A percentile compares a stretch with the other conserved stretches of the same genome.
These are phyloP conservation scores for Anthoptus insignis DNA, from an alignment of 2,888 invertebrate genomes.

Conservation along the genomic window DNA sequence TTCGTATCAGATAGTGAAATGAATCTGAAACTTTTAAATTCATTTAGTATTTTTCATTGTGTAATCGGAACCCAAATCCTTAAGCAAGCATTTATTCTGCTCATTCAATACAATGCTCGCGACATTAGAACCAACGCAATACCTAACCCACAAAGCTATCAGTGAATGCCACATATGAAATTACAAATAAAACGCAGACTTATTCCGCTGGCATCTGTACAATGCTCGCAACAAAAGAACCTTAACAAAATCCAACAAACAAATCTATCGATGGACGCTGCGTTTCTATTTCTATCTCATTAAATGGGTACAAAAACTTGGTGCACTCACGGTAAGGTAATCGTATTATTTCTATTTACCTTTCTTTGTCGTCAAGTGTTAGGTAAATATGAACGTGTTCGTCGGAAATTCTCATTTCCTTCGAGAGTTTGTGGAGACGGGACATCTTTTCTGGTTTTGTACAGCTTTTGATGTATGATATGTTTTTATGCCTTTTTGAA, in stretches of 20 bases:
- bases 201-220: not conserved
- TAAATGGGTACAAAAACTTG: slow-evolving; percentile 59
- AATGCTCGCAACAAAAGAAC: slow-evolving; percentile 15
- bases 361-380: slow-evolving; percentile 86
- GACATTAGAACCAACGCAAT: no score
- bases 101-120: no score
- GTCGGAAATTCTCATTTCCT: slow-evolving; percentile 82
- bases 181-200: not conserved
- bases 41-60: not conserved
- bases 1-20: no score
- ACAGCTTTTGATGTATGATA: slow-evolving; percentile 52
- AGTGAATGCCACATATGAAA: no score
- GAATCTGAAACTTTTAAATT: no score
- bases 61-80: not conserved
- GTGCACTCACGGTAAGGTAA: slow-evolving; percentile 76
- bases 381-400: slow-evolving; percentile 83
- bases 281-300: slow-evolving; percentile 11
- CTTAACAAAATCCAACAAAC: not conserved
- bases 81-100: no score
- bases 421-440: slow-evolving; percentile 68
- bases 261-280: slow-evolving; percentile 8
- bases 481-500: slow-evolving; percentile 47
- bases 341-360: slow-evolving; percentile 85
- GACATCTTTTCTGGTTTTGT: slow-evolving; percentile 50
- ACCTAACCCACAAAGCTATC: no score